Base-by-base conservation (phyloP, 2,113 vertebrate species). In the Seriola dumerili region DNA sequence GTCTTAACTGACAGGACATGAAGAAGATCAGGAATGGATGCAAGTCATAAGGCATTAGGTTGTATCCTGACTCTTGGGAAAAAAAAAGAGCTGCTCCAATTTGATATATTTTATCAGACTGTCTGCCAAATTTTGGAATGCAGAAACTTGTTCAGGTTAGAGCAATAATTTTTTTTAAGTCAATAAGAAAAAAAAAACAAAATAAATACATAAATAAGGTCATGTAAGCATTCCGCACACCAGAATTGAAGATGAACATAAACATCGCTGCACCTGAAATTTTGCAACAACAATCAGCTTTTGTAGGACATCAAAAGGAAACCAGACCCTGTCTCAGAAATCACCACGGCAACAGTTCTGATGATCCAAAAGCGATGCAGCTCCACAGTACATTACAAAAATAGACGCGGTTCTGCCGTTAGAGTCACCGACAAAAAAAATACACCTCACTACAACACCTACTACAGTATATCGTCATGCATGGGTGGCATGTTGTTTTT, bases 21-120 rank as follows among this genome's bases (percentile, higher is more conserved):
- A 85, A 77, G 68, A 77, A 67, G 74, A 81, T 88, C 82, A 84
- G 88, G 89, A 93, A 93, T 92, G 86, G 81, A 86, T 89, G 44
- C 67, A 91, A 87, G 85, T 93, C 87, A 90, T 94, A 94, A 94
- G 94, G 93, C 94, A 93, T 92, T 93, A 74, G 90, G 92, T 90
- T 88, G 72, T 75, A 77, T 94, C 88, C 91, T 91, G 91, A 92
- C 81, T 84, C 64, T 71, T 61, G 32, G 79, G 70, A 29, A 75
- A 46, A 78, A 85, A 80, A 82, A 84, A 72, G 25, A 66, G 54
- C 71, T 65, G 86, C 84, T 89, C 54, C n/a, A 86, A 64, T 85
- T 92, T 68, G 23, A 62, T 78, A 40, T 42, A 62, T 74, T 57
- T 76, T 38, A 57, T 14, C 21, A 82, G 57, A 71, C 50, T 0